A percentile compares a stretch with the other conserved stretches of the same genome.
Conservation (phyloP, 2,113 vertebrate genomes). For the Raja brachyura region DNA sequence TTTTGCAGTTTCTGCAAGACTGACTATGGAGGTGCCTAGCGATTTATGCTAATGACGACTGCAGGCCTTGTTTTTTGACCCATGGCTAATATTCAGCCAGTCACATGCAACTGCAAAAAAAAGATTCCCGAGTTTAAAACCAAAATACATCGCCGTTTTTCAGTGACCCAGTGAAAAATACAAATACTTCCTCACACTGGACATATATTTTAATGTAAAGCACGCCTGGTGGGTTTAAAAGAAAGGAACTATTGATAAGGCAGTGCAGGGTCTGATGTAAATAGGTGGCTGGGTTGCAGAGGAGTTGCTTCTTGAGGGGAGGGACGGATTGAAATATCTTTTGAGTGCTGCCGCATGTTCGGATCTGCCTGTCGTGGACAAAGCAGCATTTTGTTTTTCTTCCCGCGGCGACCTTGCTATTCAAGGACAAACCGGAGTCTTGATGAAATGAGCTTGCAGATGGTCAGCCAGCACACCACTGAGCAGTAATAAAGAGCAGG, state of each 20-base stretch:
- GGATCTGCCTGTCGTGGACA: conserved; percentile 51
- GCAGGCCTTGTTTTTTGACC: conserved; percentile 51
- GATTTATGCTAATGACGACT: conserved; percentile 48
- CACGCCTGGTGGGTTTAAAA: neutral
- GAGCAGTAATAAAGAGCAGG: conserved; percentile 25
- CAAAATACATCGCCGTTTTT: conserved; percentile 29
- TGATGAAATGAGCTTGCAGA: conserved; percentile 58
- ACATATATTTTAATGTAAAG: neutral
- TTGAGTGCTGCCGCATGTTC: neutral
- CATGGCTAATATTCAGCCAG: conserved; percentile 52
- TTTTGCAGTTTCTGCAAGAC: conserved; percentile 45
- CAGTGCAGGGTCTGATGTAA: neutral
- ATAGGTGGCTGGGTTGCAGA: neutral
- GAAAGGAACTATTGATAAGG: neutral
- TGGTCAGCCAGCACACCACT: conserved; percentile 57
- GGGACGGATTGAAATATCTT: neutral
- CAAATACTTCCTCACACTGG: conserved; percentile 47
- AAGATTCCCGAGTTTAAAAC: conserved; percentile 45
- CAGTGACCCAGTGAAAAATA: conserved; percentile 52
- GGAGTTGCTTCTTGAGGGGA: no score
- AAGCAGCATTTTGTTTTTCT: conserved; percentile 54
- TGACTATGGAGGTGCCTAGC: conserved; percentile 45
- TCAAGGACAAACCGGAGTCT: conserved; percentile 57
- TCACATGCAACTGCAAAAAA: conserved; percentile 45
- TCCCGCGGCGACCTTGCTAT: conserved; percentile 53